Percentiles rank a stretch among this genome's conserved stretches.
Conservation (phyloP, 2,113 vertebrate genomes). For the Pungitius pungitius region DNA sequence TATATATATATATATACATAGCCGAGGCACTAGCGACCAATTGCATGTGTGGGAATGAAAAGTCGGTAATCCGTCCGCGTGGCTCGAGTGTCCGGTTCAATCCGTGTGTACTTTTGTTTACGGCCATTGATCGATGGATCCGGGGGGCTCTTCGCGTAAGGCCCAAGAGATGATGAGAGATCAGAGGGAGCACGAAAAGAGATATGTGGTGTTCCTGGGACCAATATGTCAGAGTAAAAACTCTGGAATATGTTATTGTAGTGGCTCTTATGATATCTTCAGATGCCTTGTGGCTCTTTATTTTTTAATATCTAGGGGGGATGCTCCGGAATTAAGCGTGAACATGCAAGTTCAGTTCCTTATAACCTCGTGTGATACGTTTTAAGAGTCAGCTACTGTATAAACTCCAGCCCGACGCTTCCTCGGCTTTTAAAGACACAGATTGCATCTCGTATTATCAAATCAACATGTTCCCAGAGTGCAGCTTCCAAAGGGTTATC, state of each 20-base stretch:
- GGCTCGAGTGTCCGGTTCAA: constrained; percentile 60
- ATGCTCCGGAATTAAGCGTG: background rate
- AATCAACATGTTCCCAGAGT: constrained; percentile 60
- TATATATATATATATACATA: too few species aligned
- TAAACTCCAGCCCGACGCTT: constrained; percentile 33
- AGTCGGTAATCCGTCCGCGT: constrained; percentile 55
- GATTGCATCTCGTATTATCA: constrained; percentile 61
- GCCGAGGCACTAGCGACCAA: constrained; percentile 13
- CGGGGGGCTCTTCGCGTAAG: constrained; percentile 60
- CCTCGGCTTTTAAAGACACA: constrained; percentile 36
- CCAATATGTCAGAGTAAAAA: constrained; percentile 31
- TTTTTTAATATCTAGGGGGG: background rate
- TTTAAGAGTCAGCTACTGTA: constrained; percentile 38
- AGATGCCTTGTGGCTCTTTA: background rate
- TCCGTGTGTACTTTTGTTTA: constrained; percentile 77
- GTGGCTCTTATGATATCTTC: background rate
- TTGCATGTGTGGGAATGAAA: constrained; percentile 31
- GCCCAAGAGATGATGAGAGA: constrained; percentile 66
- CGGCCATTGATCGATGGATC: constrained; percentile 72
- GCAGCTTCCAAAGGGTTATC: constrained; percentile 64
- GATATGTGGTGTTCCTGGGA: constrained; percentile 51
- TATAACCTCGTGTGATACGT: constrained; percentile 24
- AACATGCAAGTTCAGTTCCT: background rate
- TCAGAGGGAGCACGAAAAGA: constrained; percentile 58
- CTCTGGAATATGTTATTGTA: constrained; percentile 33